Evolutionary conservation across 2,113 vertebrate species (phyloP).

Genomic region (Girardinichthys multiradiatus): DNA sequence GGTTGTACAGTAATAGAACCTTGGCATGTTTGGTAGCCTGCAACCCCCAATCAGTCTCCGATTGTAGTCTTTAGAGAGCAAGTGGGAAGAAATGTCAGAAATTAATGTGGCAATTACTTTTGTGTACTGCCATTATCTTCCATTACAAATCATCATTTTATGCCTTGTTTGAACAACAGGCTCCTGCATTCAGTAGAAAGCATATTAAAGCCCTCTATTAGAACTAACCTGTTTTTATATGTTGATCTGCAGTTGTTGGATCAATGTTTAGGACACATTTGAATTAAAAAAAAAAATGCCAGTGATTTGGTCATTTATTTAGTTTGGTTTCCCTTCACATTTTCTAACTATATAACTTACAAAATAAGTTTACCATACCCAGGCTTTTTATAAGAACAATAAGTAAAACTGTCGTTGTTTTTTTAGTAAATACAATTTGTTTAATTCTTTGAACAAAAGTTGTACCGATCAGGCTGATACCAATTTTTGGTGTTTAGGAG

Average conservation of each 20-base stretch:
- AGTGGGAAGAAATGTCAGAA: neutral
- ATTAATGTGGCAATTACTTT: neutral
- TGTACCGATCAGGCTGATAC: no score
- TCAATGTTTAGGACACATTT: neutral
- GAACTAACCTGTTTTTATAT: neutral
- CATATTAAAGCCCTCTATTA: neutral
- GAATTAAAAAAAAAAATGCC: neutral
- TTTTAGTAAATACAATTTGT: no score
- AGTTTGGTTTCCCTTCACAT: no score
- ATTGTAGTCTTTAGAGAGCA: conserved; percentile 3
- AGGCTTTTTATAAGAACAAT: no score
- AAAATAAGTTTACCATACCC: no score
- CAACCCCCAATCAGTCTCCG: neutral
- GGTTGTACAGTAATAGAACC: conserved; percentile 20
- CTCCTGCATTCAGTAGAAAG: neutral
- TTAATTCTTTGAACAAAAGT: no score
- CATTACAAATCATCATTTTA: neutral
- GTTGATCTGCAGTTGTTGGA: neutral
- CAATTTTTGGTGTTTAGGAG: no score
- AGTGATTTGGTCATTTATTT: no score
- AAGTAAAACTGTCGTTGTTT: no score
- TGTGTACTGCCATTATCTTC: neutral
- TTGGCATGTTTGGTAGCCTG: conserved; percentile 11
- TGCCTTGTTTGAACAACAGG: neutral
- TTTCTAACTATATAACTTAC: no score